Base-by-base conservation (phyloP, 2,797 vertebrate genomes). In the Brotula barbata region DNA sequence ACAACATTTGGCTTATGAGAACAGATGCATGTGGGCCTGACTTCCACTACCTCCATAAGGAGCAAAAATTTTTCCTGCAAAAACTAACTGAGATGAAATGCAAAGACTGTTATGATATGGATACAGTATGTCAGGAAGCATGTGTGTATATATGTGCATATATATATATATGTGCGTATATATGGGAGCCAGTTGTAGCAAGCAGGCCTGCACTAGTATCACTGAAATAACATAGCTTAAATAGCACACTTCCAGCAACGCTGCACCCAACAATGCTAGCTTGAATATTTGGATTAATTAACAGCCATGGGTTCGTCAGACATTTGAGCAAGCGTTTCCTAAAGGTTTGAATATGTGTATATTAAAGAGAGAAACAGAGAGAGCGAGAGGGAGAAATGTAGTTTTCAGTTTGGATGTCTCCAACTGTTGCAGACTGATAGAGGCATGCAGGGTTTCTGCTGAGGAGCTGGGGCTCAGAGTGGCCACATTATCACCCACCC, bases 401-500 rank as follows among this genome's bases (percentile, higher is more conserved):
- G 67, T 76, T 75, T 88, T 86, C 75, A 52, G 73, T 87, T 85
- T 88, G 79, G 77, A 87, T 68, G 59, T 33, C 62, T 83, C 77
- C 63, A 78, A 85, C 84, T 88, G 88, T 76, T 61, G 47, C 15
- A 8, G 48, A 68, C 81, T 89, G 85, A 90, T 89, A 91, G 85
- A 86, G 84, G 78, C 70, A 71, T 17, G 48, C 62, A 73, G 72
- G 39, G 62, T 81, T 84, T 85, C 75, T 88, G 80, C 75, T 57
- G 73, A 82, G 74, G 84, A 88, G 80, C 84, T 80, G 78, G 54
- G 68, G 77, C 85, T 85, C 78, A 80, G 78, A 81, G 71, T 84
- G 83, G 83, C 73, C 85, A 90, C 85, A 92, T 91, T 91, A 92
- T 92, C 89, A 88, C 87, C 81, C 84, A 74, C 78, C 89, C 87